phyloP scores from a whole-genome alignment of 1,140 invertebrate genomes.

The Drosophila bocki region DNA sequence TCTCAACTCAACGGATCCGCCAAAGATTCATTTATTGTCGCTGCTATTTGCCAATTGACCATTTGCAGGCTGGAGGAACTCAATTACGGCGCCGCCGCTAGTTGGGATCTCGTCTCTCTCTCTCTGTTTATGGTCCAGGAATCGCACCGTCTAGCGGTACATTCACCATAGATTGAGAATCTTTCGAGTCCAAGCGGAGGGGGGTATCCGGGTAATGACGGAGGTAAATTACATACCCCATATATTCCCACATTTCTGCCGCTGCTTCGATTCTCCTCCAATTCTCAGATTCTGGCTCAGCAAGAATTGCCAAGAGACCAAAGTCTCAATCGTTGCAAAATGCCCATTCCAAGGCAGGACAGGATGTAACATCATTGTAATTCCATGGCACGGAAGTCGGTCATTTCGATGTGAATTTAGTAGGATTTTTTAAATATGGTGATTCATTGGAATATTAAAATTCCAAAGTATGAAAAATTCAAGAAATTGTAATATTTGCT shows the following conservation, averaged over 20 bases:
- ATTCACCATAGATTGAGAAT: constrained; percentile 67
- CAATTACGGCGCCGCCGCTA: constrained; percentile 47
- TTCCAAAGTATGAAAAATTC: too few relatives aligned
- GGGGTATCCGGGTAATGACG: constrained; percentile 24
- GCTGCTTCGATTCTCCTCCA: neutral
- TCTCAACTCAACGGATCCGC: constrained; percentile 31
- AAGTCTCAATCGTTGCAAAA: constrained; percentile 20
- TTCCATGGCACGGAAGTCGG: constrained; percentile 28
- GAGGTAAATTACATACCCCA: constrained; percentile 68
- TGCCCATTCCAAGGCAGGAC: constrained; percentile 25
- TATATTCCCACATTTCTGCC: constrained; percentile 41
- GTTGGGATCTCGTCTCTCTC: constrained; percentile 52
- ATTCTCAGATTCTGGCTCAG: constrained; percentile 10
- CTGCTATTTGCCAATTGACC: constrained; percentile 67
- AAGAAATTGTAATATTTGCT: too few relatives aligned
- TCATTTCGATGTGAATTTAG: constrained; percentile 7
- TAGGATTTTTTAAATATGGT: neutral
- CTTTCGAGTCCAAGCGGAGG: constrained; percentile 2
- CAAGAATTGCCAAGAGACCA: neutral
- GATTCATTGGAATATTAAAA: too few relatives aligned
- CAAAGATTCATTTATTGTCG: constrained; percentile 72
- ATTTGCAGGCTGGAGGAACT: constrained; percentile 58
- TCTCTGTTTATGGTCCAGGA: constrained; percentile 67
- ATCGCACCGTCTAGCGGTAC: constrained; percentile 70
- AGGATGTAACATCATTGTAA: constrained; percentile 35